These are phyloP conservation scores for Lycaena phlaeas DNA, from an alignment of 2,888 invertebrate species.

Conservation along the genomic window DNA sequence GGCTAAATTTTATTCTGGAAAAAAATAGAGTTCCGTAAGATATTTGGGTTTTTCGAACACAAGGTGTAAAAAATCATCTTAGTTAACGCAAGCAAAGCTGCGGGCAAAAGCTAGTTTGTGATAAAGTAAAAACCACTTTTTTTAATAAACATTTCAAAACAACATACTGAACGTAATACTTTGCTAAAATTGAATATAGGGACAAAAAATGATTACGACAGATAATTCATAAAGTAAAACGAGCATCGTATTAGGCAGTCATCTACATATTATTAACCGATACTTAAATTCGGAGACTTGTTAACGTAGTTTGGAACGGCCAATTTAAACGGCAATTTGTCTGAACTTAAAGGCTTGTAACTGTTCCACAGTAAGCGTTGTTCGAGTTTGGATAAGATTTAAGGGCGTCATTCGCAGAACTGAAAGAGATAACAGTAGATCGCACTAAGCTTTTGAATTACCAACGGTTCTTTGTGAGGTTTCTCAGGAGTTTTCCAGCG, in stretches of 20 bases:
- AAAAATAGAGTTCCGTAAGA: too few species aligned
- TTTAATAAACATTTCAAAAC: too few species aligned
- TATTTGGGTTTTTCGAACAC: too few species aligned
- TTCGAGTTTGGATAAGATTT: constrained; percentile 47
- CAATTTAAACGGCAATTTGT: constrained; percentile 52
- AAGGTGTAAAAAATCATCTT: too few species aligned
- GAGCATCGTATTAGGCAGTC: background rate
- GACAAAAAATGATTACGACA: too few species aligned
- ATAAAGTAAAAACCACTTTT: too few species aligned
- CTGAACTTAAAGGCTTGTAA: constrained; percentile 45
- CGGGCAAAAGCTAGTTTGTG: too few species aligned
- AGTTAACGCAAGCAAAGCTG: too few species aligned
- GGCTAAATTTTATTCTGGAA: too few species aligned
- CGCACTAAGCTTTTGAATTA: constrained; percentile 45
- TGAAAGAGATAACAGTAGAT: constrained; percentile 46
- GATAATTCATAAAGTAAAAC: background rate
- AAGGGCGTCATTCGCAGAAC: constrained; percentile 45
- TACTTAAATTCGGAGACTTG: constrained; percentile 7
- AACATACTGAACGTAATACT: too few species aligned
- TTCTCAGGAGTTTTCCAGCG: constrained; percentile 31
- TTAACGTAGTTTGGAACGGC: constrained; percentile 21
- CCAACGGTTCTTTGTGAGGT: constrained; percentile 41
- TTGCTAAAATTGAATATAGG: too few species aligned
- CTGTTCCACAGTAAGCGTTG: constrained; percentile 38
- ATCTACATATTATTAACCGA: constrained; percentile 5